Base-by-base conservation (phyloP, 2,113 vertebrate species). In the Hucho hucho region DNA sequence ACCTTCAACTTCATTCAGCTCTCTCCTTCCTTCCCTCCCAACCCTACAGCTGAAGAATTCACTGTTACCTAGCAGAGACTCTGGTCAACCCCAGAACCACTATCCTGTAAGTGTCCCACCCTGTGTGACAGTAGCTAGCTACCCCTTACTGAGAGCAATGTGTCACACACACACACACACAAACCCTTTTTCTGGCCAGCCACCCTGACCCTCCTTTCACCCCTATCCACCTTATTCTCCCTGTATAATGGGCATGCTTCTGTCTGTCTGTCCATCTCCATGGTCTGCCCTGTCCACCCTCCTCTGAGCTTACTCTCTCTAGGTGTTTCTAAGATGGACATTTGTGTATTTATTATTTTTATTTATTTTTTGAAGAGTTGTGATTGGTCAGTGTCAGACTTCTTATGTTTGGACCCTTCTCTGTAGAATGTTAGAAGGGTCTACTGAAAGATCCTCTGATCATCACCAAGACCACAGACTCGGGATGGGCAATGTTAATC, bases 31-130 rank as follows among this genome's bases (percentile, higher is more conserved):
- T n/a, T 64, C 61, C 69, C 68, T 74, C 46, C 16, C 46, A 9
- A 26, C 70, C 28, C 66, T 13, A 64, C 78, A 89, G 90, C 78
- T 91, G 85, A 91, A 88, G 89, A 83, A 70, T 1, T 76, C 90
- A 47, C 81, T 91, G 79, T 83, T 78, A 32, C 37, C 66, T 87
- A 84, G 69, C 78, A 83, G 84, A 80, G 77, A 65, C 46, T 78
- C 87, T 72, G 77, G 16, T 75, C 85, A 79, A 24, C 75, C 86
- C 72, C 66, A 20, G 74, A 84, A 29, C 78, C 84, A 64, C 6
- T 83, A 78, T 58, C 73, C 79, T 74, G 88, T 91, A 90, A 91
- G 90, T 91, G 80, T 75, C 82, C 12, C 73, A 43, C 16, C 22
- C 61, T 22, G 83, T 83, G 82, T 89, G 80, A 66, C 64, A 29